Conservation (phyloP, 1,140 invertebrate genomes). For the Steinernema khuongi region DNA sequence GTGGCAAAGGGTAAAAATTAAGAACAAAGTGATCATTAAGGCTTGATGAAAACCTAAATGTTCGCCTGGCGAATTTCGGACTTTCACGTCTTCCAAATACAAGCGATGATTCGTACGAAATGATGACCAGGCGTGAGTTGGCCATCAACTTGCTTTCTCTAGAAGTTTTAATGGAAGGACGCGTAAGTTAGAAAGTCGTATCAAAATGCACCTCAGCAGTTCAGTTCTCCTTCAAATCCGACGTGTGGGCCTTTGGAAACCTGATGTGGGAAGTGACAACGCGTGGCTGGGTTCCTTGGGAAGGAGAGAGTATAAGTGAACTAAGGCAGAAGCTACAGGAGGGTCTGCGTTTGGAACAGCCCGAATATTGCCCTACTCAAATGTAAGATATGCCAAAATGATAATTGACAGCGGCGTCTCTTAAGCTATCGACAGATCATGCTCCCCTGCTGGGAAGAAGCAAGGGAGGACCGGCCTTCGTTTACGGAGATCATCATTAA, state of each 20-base stretch:
- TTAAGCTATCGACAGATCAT: not conserved
- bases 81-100: not conserved
- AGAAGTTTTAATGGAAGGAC: not conserved
- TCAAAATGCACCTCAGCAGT: not conserved
- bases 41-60: not conserved
- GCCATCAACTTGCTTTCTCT: not conserved
- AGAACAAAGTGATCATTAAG: not conserved
- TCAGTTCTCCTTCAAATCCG: not conserved
- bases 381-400: slow-evolving; percentile 32
- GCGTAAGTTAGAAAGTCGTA: not conserved
- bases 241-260: slow-evolving; percentile 3
- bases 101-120: not conserved
- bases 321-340: slow-evolving; percentile 31
- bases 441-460: not conserved
- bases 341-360: slow-evolving; percentile 39
- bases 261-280: not conserved
- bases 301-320: slow-evolving; percentile 27
- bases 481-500: not conserved
- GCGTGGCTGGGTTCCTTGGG: slow-evolving; percentile 11
- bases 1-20: not conserved
- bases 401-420: too few species aligned
- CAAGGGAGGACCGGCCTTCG: not conserved
- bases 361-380: slow-evolving; percentile 40
- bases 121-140: not conserved
- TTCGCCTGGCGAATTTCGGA: not conserved